Conservation (phyloP, 2,113 vertebrate genomes). For the Uria aalge region DNA sequence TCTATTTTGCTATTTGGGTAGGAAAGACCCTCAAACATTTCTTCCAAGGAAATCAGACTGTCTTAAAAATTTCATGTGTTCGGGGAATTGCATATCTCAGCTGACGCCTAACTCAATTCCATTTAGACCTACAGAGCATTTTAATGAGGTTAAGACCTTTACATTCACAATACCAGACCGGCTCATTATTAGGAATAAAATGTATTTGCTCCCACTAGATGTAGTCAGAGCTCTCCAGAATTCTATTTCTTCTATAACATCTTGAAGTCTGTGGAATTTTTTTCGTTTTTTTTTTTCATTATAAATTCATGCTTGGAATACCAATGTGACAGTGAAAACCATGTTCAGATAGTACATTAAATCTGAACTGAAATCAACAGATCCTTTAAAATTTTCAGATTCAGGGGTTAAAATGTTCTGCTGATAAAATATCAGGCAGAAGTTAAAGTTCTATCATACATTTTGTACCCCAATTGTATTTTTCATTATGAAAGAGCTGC, state of each 20-base stretch:
- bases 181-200: conserved; percentile 6
- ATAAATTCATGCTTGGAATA: background rate
- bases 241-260: background rate
- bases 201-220: conserved; percentile 24
- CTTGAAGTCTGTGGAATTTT: background rate
- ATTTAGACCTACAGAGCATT: background rate
- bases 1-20: background rate
- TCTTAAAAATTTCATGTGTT: conserved; percentile 12
- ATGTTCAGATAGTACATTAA: background rate
- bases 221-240: conserved; percentile 6
- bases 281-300: fast-evolving
- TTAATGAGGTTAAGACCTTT: conserved; percentile 56
- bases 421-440: background rate
- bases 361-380: background rate
- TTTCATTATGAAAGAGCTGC: background rate
- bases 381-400: background rate
- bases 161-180: background rate
- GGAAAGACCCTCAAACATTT: background rate
- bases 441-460: background rate
- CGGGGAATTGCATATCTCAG: background rate
- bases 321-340: background rate
- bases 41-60: background rate
- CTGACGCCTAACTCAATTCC: background rate
- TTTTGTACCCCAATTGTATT: background rate
- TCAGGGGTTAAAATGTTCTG: background rate